Conservation (phyloP, 1,140 invertebrate species). For the Lycorma delicatula region DNA sequence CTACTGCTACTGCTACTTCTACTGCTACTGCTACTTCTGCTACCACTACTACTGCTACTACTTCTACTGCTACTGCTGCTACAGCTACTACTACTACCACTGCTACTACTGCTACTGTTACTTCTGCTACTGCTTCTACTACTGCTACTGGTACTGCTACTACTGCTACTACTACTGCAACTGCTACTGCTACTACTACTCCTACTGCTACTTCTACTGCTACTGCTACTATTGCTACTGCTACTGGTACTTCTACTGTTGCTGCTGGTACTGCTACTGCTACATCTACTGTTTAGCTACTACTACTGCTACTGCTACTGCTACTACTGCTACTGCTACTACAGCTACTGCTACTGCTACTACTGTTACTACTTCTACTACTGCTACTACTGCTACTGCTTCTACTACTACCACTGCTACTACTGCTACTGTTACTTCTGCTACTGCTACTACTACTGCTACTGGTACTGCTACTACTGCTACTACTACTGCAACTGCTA, state of each 20-base stretch:
- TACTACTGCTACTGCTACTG: constrained; percentile 6
- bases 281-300: too few relatives aligned
- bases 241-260: constrained; percentile 3
- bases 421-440: constrained; percentile 3
- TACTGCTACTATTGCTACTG: constrained; percentile 5
- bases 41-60: constrained; percentile 8
- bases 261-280: too few relatives aligned
- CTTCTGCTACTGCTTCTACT: too few relatives aligned
- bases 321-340: constrained; percentile 7
- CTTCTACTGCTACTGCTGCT: constrained; percentile 4
- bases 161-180: constrained; percentile 6
- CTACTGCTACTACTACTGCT: constrained; percentile 7
- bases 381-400: constrained; percentile 6
- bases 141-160: constrained; percentile 4
- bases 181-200: too few relatives aligned
- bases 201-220: constrained; percentile 4
- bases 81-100: too few relatives aligned
- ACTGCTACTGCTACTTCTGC: constrained; percentile 4
- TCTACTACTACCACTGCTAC: constrained; percentile 3
- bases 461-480: constrained; percentile 4
- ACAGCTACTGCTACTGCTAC: constrained; percentile 4
- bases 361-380: constrained; percentile 6
- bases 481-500: constrained; percentile 6
- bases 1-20: constrained; percentile 6
- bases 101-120: constrained; percentile 5